phyloP scores from a whole-genome alignment of 2,113 vertebrate species.

The Aldabrachelys gigantea region DNA sequence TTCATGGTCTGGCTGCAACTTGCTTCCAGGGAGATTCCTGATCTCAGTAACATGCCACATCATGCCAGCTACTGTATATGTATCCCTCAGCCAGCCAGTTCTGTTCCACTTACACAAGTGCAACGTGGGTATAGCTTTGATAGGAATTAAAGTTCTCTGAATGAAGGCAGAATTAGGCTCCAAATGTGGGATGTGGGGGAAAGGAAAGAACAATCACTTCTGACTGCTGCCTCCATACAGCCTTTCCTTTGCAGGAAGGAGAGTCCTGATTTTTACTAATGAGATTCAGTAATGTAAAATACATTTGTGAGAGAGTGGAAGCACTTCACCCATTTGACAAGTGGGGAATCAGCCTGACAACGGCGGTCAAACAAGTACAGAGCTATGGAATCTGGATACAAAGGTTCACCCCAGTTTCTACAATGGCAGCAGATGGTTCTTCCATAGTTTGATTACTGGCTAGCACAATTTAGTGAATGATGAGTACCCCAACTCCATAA shows the following conservation, averaged over 20 bases:
- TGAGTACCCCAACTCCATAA: background rate
- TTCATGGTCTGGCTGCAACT: background rate
- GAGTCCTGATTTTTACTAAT: background rate
- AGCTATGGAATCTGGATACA: background rate
- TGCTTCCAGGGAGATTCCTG: background rate
- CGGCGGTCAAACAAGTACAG: background rate
- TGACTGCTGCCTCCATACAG: background rate
- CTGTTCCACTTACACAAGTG: background rate
- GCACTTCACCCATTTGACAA: background rate
- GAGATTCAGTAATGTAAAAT: background rate
- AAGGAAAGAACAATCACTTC: background rate
- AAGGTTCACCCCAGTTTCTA: background rate
- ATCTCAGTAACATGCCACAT: background rate
- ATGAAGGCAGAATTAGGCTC: background rate
- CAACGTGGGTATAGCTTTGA: background rate
- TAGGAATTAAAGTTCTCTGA: background rate
- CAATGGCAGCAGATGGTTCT: background rate
- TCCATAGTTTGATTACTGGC: too few relatives aligned
- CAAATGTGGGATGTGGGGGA: background rate
- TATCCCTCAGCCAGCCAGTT: background rate
- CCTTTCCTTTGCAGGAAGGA: background rate
- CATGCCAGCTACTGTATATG: background rate
- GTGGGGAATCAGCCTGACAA: background rate
- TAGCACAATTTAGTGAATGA: background rate
- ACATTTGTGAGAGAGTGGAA: background rate